A percentile compares a stretch with the other conserved stretches of the same genome.
phyloP scores from a whole-genome alignment of 2,888 invertebrate species.

The Himalopsyche japonica region DNA sequence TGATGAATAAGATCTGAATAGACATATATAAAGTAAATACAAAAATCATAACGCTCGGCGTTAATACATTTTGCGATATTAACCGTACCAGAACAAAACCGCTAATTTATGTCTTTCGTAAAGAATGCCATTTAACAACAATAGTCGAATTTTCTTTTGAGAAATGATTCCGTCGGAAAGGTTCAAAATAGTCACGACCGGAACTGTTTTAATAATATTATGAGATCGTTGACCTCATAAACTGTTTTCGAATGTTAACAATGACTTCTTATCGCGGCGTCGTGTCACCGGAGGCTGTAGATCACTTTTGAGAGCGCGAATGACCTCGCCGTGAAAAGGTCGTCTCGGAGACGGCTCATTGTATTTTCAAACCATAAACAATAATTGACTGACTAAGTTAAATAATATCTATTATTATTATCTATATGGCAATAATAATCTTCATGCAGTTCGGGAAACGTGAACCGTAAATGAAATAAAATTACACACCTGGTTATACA shows the following conservation, averaged over 20 bases:
- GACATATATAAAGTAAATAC: too few species aligned
- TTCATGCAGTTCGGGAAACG: not conserved
- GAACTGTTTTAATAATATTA: not conserved
- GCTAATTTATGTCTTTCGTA: too few species aligned
- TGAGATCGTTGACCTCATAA: not conserved
- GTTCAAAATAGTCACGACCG: not conserved
- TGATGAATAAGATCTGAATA: too few species aligned
- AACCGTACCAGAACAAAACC: too few species aligned
- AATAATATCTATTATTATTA: not conserved
- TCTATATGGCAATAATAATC: not conserved
- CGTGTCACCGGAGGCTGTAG: not conserved
- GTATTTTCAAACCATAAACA: not conserved
- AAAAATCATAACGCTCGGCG: too few species aligned
- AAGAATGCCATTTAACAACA: too few species aligned
- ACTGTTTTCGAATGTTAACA: not conserved
- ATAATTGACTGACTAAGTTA: not conserved
- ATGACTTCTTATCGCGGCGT: not conserved
- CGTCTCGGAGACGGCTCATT: not conserved
- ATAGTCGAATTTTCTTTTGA: not conserved
- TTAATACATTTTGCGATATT: too few species aligned
- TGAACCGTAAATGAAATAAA: not conserved
- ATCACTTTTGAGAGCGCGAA: not conserved
- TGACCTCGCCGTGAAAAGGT: not conserved
- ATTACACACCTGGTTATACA: too few species aligned
- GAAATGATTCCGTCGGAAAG: not conserved